Percentiles rank a stretch among this genome's conserved stretches.
phyloP scores from a whole-genome alignment of 2,797 vertebrate species.

The Spinibarbus caldwelli region DNA sequence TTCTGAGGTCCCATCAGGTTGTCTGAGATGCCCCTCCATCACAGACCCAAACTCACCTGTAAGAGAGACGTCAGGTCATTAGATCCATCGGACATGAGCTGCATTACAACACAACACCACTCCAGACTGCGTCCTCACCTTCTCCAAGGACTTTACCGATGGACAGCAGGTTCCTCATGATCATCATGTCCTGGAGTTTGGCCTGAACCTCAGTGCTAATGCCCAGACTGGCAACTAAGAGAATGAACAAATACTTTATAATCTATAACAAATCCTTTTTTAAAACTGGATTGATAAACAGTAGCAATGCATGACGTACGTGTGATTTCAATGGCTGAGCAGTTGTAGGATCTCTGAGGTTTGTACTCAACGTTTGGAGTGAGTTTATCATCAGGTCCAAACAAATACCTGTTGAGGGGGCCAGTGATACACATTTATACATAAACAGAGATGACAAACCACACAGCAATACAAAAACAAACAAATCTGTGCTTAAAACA shows the following conservation, averaged over 20 bases:
- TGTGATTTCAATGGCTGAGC: slow-evolving; percentile 82
- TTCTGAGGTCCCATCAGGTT: slow-evolving; percentile 78
- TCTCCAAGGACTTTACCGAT: slow-evolving; percentile 95
- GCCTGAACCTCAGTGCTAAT: slow-evolving; percentile 89
- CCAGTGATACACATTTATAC: slow-evolving; percentile 44
- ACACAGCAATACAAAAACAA: neutral
- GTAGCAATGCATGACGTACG: slow-evolving; percentile 74
- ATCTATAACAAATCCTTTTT: neutral
- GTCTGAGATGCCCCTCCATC: slow-evolving; percentile 87
- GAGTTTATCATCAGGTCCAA: slow-evolving; percentile 74
- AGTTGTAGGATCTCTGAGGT: slow-evolving; percentile 88
- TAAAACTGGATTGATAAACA: neutral
- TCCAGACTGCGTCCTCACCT: slow-evolving; percentile 76
- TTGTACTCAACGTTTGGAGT: slow-evolving; percentile 81
- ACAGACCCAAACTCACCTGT: slow-evolving; percentile 97
- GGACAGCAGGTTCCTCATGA: slow-evolving; percentile 83
- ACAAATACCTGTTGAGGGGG: slow-evolving; percentile 80
- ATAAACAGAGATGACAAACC: no score
- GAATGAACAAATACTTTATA: neutral
- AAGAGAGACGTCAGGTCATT: slow-evolving; percentile 23
- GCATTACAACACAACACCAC: neutral
- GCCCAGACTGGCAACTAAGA: slow-evolving; percentile 83
- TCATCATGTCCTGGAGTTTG: slow-evolving; percentile 93
- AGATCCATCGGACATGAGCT: neutral
- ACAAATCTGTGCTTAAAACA: no score